Evolutionary conservation across 2,888 invertebrate species (phyloP).

Genomic region (Chelonus formosanus): DNA sequence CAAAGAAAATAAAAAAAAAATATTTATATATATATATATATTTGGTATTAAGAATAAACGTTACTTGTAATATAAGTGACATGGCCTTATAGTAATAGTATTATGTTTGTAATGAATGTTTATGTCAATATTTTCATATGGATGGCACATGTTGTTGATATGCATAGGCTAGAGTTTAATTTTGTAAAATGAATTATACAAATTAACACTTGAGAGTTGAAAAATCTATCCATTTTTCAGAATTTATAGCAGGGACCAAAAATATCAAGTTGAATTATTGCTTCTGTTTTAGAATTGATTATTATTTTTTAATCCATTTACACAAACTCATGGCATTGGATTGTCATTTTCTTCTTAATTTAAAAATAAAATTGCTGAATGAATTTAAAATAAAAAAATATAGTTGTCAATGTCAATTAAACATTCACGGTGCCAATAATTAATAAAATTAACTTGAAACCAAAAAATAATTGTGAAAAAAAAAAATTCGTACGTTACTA

Average conservation of each 20-base stretch:
- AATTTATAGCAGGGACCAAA: slow-evolving; percentile 36
- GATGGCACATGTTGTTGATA: slow-evolving; percentile 41
- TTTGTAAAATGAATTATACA: slow-evolving; percentile 32
- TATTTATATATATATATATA: too few relatives aligned
- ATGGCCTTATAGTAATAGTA: slow-evolving; percentile 35
- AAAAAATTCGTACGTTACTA: too few relatives aligned
- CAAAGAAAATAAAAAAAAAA: too few relatives aligned
- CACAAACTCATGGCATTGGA: not conserved
- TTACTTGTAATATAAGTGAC: slow-evolving; percentile 19
- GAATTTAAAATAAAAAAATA: not conserved
- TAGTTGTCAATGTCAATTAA: slow-evolving; percentile 4
- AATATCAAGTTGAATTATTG: slow-evolving; percentile 18
- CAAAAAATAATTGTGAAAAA: too few relatives aligned
- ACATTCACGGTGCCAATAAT: slow-evolving; percentile 12
- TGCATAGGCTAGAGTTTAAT: slow-evolving; percentile 25
- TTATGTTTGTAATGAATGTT: slow-evolving; percentile 41
- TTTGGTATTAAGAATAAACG: not conserved
- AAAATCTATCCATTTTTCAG: slow-evolving; percentile 27
- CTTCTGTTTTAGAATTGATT: slow-evolving; percentile 3
- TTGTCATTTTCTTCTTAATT: not conserved
- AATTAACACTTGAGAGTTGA: slow-evolving; percentile 20
- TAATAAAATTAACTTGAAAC: not conserved
- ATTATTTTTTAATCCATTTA: not conserved
- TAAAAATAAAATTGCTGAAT: not conserved
- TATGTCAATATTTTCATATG: slow-evolving; percentile 40